Evolutionary conservation across 2,888 invertebrate genomes (phyloP).

Genomic region (Drosophila mettleri): DNA sequence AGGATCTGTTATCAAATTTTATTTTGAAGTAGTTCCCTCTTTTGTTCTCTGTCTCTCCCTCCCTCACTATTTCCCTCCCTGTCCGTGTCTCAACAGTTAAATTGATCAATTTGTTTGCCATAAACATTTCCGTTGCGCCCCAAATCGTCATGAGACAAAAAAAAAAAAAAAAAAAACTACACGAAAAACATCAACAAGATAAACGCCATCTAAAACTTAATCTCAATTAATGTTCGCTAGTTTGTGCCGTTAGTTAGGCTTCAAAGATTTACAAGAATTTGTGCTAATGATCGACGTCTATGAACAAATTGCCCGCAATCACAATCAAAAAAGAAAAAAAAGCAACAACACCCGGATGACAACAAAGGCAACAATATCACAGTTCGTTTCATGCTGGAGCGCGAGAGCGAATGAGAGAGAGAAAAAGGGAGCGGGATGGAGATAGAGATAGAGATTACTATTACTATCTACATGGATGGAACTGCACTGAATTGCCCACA

Average conservation of each 20-base stretch:
- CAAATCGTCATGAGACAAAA: constrained; percentile 9
- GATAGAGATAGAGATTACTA: constrained; percentile 16
- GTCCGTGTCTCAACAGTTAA: neutral
- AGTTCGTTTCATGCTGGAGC: constrained; percentile 12
- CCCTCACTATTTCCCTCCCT: neutral
- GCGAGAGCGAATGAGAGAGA: constrained; percentile 8
- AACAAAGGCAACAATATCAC: constrained; percentile 58
- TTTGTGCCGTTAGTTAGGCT: constrained; percentile 11
- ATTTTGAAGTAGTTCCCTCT: no score
- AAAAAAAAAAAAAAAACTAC: no score
- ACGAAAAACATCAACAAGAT: constrained; percentile 41
- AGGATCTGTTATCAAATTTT: neutral
- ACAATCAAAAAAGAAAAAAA: constrained; percentile 42
- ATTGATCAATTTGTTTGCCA: constrained; percentile 7
- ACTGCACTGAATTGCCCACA: constrained; percentile 49
- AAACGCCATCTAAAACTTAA: constrained; percentile 23
- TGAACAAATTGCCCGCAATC: constrained; percentile 74
- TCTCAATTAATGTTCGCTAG: constrained; percentile 13
- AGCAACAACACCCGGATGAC: constrained; percentile 39
- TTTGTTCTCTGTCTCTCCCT: neutral
- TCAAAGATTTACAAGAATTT: constrained; percentile 60
- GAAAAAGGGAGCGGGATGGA: neutral
- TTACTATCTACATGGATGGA: constrained; percentile 34
- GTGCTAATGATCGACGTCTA: constrained; percentile 76
- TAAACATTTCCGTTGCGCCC: neutral